phyloP scores from a whole-genome alignment of 2,888 invertebrate genomes.

The Iselma pallidipennis region DNA sequence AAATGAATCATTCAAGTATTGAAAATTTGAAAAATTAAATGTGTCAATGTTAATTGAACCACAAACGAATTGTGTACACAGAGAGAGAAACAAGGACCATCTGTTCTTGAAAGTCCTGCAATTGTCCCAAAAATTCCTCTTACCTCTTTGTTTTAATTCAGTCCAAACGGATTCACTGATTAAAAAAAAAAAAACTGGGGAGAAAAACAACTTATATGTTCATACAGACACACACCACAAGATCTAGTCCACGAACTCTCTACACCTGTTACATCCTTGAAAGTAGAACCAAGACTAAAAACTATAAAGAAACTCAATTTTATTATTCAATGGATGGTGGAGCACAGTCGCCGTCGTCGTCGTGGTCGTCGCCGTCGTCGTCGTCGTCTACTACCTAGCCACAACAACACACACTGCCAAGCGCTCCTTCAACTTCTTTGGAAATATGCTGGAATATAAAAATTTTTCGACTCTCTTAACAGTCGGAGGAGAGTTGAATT shows the following conservation, averaged over 20 bases:
- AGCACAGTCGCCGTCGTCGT: no score
- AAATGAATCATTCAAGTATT: constrained; percentile 11
- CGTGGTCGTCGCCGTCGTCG: constrained; percentile 23
- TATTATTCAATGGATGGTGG: not conserved
- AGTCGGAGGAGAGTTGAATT: not conserved
- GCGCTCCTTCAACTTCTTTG: no score
- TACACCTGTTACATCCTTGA: constrained; percentile 29
- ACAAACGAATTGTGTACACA: no score
- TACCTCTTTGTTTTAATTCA: not conserved
- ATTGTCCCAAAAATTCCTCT: not conserved
- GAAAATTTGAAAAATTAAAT: constrained; percentile 4
- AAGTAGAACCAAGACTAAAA: constrained; percentile 28
- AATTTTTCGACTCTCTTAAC: constrained; percentile 14
- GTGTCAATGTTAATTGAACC: constrained; percentile 18
- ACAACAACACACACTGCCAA: constrained; percentile 14
- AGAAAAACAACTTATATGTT: no score
- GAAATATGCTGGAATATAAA: constrained; percentile 27
- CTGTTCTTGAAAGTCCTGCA: constrained; percentile 5
- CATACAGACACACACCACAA: constrained; percentile 10
- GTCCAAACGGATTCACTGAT: not conserved
- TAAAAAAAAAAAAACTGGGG: not conserved
- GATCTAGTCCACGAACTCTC: constrained; percentile 18
- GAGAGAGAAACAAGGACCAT: constrained; percentile 15
- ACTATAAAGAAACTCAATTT: not conserved
- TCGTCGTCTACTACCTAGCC: constrained; percentile 20